These are phyloP conservation scores for Squalus acanthias DNA, from an alignment of 2,797 vertebrate species.

Conservation along the genomic window DNA sequence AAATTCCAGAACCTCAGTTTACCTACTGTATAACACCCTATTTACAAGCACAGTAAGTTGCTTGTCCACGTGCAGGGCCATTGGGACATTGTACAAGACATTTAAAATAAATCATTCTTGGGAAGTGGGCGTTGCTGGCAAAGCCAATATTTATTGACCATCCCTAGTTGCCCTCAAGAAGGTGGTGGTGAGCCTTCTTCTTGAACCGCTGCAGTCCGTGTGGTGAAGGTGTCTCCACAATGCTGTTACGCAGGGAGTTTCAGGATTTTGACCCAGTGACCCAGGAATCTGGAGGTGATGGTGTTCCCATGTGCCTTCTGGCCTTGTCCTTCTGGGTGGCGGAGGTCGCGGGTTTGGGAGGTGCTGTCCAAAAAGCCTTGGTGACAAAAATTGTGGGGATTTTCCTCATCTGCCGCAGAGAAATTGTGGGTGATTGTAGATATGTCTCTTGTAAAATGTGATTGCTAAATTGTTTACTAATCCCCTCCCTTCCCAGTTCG, in stretches of 20 bases:
- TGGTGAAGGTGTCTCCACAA: background rate
- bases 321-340: background rate
- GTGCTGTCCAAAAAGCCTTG: background rate
- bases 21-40: background rate
- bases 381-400: background rate
- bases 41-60: background rate
- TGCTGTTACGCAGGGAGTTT: background rate
- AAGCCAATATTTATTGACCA: background rate
- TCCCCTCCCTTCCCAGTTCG: background rate
- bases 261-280: background rate
- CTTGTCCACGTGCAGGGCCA: background rate
- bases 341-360: background rate
- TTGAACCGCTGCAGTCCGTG: background rate
- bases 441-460: background rate
- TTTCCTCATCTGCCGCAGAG: background rate
- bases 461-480: background rate
- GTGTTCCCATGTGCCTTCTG: background rate
- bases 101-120: background rate
- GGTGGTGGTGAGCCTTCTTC: background rate
- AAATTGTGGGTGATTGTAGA: background rate
- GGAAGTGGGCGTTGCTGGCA: background rate
- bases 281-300: background rate
- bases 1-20: background rate
- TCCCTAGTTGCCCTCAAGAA: no score
- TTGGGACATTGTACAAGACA: background rate